phyloP scores from a whole-genome alignment of 2,888 invertebrate species.

The Acrocera orbiculus region DNA sequence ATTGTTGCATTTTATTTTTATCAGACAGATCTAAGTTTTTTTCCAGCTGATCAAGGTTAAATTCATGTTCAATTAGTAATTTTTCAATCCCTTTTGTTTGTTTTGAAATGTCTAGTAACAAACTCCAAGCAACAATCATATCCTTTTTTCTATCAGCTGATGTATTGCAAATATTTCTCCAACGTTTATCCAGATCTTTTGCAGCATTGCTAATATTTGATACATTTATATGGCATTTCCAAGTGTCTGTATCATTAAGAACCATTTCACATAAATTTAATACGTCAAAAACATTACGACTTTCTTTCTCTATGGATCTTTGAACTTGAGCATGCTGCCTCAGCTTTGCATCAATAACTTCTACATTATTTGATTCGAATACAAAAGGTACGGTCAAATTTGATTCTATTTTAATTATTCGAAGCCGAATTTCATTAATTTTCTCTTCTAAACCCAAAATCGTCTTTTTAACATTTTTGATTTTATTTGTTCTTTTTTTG shows the following conservation, averaged over 20 bases:
- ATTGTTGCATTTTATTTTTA: slow-evolving; percentile 40
- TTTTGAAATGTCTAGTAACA: slow-evolving; percentile 40
- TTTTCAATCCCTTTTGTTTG: slow-evolving; percentile 39
- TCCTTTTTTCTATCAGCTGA: slow-evolving; percentile 54
- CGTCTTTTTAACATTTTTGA: slow-evolving; percentile 52
- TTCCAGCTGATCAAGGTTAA: slow-evolving; percentile 40
- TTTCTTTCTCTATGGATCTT: slow-evolving; percentile 57
- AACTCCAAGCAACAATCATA: slow-evolving; percentile 42
- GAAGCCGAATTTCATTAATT: slow-evolving; percentile 50
- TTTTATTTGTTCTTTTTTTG: slow-evolving; percentile 49
- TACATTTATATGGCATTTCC: slow-evolving; percentile 52
- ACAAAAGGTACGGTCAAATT: slow-evolving; percentile 48
- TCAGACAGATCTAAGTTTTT: slow-evolving; percentile 37
- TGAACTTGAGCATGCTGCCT: slow-evolving; percentile 56
- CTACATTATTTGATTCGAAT: slow-evolving; percentile 46
- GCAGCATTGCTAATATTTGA: slow-evolving; percentile 47
- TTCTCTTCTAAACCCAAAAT: slow-evolving; percentile 52
- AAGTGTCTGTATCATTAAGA: slow-evolving; percentile 53
- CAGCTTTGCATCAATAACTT: slow-evolving; percentile 47
- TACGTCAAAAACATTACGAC: slow-evolving; percentile 58
- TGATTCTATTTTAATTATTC: slow-evolving; percentile 54
- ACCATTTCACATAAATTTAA: slow-evolving; percentile 62
- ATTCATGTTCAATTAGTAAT: slow-evolving; percentile 46
- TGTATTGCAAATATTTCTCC: slow-evolving; percentile 58
- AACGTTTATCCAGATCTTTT: slow-evolving; percentile 56